phyloP scores from a whole-genome alignment of 2,113 vertebrate species.

The Anoplopoma fimbria region DNA sequence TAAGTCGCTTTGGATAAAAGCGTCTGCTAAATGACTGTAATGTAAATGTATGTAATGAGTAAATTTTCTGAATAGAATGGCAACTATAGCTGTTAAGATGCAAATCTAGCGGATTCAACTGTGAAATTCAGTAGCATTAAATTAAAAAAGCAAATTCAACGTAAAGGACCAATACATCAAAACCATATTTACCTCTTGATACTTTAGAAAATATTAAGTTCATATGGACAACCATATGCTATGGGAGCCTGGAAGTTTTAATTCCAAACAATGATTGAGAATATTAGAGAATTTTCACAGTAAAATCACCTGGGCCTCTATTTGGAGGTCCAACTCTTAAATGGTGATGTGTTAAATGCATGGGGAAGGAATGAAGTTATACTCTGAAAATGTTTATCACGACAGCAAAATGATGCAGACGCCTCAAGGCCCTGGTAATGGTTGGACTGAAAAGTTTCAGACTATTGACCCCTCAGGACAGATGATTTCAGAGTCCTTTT shows the following conservation, averaged over 20 bases:
- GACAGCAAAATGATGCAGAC: background rate
- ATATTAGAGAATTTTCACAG: background rate
- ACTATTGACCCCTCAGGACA: slow-evolving; percentile 24
- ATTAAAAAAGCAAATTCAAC: background rate
- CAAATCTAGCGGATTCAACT: background rate
- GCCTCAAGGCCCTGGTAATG: background rate
- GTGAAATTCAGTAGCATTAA: background rate
- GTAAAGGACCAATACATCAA: no score
- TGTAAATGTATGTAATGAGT: no score
- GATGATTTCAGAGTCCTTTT: slow-evolving; percentile 1
- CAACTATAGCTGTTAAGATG: background rate
- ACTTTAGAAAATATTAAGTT: background rate
- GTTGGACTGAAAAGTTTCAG: slow-evolving; percentile 15
- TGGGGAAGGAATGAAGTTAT: background rate
- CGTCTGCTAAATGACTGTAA: no score
- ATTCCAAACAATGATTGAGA: background rate
- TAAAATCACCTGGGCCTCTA: background rate
- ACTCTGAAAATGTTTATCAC: background rate
- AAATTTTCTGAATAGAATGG: background rate
- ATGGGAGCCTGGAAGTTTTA: background rate
- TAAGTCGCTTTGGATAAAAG: no score
- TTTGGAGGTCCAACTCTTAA: background rate
- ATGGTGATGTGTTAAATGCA: background rate
- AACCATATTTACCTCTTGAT: background rate
- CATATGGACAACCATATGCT: background rate